Evolutionary conservation across 2,888 invertebrate genomes (phyloP), one percentile per base, ranked within the genome.

Genomic region (Octodonta nipae): DNA sequence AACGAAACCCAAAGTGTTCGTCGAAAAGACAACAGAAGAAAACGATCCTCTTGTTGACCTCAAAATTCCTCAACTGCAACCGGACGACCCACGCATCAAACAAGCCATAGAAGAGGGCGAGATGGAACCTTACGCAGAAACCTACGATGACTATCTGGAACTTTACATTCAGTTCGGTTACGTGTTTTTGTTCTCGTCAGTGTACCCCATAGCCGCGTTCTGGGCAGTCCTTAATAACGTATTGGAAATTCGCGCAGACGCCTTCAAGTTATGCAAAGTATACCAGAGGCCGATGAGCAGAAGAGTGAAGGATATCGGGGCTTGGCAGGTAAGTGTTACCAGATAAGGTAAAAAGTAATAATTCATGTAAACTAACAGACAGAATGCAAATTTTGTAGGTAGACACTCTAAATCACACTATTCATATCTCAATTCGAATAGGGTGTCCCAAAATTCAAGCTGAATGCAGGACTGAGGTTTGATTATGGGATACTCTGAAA

Each of bases 91-190:
- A 2, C 49, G 66, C 22, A 60, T 68, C 16, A 57, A 61, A 35
- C 65, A 66, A 40, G 70, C 71, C 2, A 32, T 41, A 20, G 31
- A 37, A 2, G 47, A 49, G 34, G 43, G 26, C 4, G 65, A 68
- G n/a, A 67, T 78, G 63, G 79, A 79, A 48, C 65, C 68, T 26
- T 81, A 79, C 59, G 73, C 75, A 66, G 78, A 77, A 36, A 79
- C 80, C 0, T 75, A 78, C 53, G 79, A 81, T 54, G 83, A 83
- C 52, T 82, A 81, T 54, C 60, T 82, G 44, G 82, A 82, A 60
- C 67, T 83, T 58, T 82, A 78, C 56, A 73, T 81, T 30, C 83
- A 83, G 60, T 82, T 81, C 51, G 82, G 83, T 28, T 82, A 79
- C 58, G 80, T 81, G 3, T 78, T 78, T 40, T 63, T 83, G 11